These are phyloP conservation scores for Altica lythri DNA, from an alignment of 2,888 invertebrate genomes.

Conservation along the genomic window DNA sequence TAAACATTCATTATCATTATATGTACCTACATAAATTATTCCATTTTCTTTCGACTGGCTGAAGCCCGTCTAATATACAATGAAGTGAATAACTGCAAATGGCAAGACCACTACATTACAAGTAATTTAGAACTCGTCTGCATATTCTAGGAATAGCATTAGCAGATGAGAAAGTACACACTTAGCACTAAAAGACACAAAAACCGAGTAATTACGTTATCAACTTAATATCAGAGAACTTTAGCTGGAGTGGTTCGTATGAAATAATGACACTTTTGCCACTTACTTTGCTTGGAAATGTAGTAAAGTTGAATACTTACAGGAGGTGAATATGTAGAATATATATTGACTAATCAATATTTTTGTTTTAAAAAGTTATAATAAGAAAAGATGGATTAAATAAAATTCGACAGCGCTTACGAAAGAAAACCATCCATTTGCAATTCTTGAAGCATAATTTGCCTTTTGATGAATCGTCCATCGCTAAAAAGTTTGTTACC, in stretches of 20 bases:
- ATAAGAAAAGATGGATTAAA: too few relatives aligned
- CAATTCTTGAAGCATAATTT: too few relatives aligned
- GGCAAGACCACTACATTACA: constrained; percentile 11
- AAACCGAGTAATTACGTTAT: constrained; percentile 8
- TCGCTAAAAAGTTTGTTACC: too few relatives aligned
- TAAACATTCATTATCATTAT: constrained; percentile 9
- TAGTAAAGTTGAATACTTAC: too few relatives aligned
- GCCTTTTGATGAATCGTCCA: too few relatives aligned
- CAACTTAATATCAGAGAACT: constrained; percentile 3
- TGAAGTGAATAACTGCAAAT: constrained; percentile 13
- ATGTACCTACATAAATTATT: constrained; percentile 9
- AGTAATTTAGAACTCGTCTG: constrained; percentile 10
- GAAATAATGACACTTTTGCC: background rate
- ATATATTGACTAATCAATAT: too few relatives aligned
- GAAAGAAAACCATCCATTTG: too few relatives aligned
- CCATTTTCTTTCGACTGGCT: constrained; percentile 10
- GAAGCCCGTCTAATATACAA: constrained; percentile 10
- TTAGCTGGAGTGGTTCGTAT: constrained; percentile 5
- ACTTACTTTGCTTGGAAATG: too few relatives aligned
- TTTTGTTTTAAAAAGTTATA: too few relatives aligned
- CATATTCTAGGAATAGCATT: constrained; percentile 4
- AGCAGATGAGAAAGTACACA: constrained; percentile 7
- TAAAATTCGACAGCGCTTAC: too few relatives aligned
- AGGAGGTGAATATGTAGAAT: too few relatives aligned
- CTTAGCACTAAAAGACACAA: constrained; percentile 13